Conservation (phyloP, 2,113 vertebrate genomes). For the Pteruthius melanotis region DNA sequence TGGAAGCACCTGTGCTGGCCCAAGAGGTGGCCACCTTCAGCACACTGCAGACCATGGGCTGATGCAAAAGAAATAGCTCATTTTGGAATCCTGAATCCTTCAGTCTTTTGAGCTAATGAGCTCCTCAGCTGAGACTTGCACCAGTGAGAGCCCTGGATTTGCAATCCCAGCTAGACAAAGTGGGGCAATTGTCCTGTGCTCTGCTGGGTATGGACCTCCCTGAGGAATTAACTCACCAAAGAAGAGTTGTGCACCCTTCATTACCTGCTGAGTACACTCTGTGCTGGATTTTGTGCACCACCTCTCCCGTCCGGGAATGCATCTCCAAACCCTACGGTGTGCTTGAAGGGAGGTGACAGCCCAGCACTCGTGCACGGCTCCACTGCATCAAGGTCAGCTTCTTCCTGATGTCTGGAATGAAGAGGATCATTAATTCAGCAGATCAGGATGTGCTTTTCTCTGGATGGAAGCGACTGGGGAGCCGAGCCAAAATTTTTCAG, state of each 20-base stretch:
- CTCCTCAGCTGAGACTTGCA: background rate
- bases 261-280: background rate
- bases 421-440: slow-evolving; percentile 29
- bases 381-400: background rate
- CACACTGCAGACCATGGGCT: background rate
- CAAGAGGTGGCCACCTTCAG: background rate
- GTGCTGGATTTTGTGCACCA: background rate
- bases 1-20: background rate
- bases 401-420: background rate
- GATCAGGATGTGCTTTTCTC: slow-evolving; percentile 34
- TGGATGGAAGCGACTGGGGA: background rate
- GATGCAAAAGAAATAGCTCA: background rate
- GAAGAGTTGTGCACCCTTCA: background rate
- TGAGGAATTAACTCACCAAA: background rate
- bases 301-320: background rate
- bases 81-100: background rate
- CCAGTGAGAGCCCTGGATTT: background rate
- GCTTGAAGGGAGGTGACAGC: background rate
- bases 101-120: background rate
- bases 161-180: background rate
- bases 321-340: background rate
- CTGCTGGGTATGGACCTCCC: background rate
- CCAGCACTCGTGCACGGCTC: background rate
- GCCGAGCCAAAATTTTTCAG: background rate
- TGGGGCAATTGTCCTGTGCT: background rate